These are phyloP conservation scores for Acanthosepion lycidas DNA, from an alignment of 2,888 invertebrate species.

Conservation along the genomic window DNA sequence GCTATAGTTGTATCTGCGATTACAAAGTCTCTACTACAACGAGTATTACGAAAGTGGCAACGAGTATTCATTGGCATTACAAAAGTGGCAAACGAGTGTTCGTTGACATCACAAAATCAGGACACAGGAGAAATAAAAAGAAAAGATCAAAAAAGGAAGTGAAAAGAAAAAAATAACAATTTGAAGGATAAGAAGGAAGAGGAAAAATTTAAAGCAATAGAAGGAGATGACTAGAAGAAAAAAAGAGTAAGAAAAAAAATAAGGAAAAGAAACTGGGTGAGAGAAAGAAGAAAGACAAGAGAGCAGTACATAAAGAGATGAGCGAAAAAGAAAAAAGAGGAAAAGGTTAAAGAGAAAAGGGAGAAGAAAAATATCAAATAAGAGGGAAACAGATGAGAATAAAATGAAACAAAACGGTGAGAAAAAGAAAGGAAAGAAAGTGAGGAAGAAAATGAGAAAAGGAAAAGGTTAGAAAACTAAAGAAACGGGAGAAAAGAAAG, in stretches of 20 bases:
- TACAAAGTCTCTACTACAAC: no score
- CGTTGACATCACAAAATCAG: no score
- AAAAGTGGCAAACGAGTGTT: no score
- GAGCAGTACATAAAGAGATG: neutral
- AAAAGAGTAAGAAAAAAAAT: neutral
- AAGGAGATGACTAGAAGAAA: neutral
- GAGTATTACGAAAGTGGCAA: no score
- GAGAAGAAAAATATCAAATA: neutral
- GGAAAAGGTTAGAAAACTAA: no score
- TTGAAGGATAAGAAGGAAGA: neutral
- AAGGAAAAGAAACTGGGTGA: neutral
- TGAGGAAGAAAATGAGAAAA: no score
- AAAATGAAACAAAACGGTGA: neutral
- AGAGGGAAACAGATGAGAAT: neutral
- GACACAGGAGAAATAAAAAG: neutral
- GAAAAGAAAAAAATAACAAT: neutral
- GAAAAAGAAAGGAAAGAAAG: neutral
- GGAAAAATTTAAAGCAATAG: neutral
- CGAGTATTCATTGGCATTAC: no score
- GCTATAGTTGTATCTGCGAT: no score
- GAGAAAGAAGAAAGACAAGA: neutral
- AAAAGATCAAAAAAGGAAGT: neutral
- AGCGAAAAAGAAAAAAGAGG: no score
- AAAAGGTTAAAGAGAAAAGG: neutral
- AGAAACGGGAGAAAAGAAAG: no score